Evolutionary conservation across 2,888 invertebrate species (phyloP).

Genomic region (Drosophila mimetica): DNA sequence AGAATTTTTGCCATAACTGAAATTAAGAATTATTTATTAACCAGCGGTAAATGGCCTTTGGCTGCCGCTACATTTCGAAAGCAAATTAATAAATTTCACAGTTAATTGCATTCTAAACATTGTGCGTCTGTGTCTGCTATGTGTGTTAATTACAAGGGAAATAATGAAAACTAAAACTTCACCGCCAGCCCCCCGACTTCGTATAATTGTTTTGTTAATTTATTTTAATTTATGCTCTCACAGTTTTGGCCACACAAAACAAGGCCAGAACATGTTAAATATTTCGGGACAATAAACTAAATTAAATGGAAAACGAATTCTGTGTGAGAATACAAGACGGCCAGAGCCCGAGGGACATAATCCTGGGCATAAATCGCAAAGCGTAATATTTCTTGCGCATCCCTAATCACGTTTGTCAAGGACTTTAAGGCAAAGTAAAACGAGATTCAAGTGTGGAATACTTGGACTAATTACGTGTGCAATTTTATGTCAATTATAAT

Average conservation of each 20-base stretch:
- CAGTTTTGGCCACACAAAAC: conserved; percentile 35
- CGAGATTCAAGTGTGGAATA: background rate
- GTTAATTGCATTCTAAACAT: conserved; percentile 66
- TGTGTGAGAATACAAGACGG: conserved; percentile 4
- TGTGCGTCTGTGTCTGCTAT: conserved; percentile 26
- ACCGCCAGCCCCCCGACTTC: conserved; percentile 5
- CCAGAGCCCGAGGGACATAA: background rate
- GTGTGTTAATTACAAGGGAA: conserved; percentile 66
- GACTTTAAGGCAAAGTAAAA: background rate
- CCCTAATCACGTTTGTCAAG: background rate
- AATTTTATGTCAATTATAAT: background rate
- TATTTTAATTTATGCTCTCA: conserved; percentile 74
- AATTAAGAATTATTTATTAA: conserved; percentile 31
- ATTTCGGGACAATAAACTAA: conserved; percentile 66
- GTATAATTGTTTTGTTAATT: conserved; percentile 77
- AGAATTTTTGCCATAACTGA: background rate
- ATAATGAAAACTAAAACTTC: conserved; percentile 58
- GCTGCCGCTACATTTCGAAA: conserved; percentile 41
- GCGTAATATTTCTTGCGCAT: too few relatives aligned
- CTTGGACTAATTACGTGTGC: background rate
- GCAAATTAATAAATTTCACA: conserved; percentile 72
- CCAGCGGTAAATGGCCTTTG: conserved; percentile 19
- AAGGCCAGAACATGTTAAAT: conserved; percentile 56
- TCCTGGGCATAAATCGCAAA: background rate
- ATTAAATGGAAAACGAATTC: conserved; percentile 55